Percentiles rank a stretch among this genome's conserved stretches.
These are phyloP conservation scores for Diachasmimorpha longicaudata DNA, from an alignment of 1,140 invertebrate genomes.

Conservation along the genomic window DNA sequence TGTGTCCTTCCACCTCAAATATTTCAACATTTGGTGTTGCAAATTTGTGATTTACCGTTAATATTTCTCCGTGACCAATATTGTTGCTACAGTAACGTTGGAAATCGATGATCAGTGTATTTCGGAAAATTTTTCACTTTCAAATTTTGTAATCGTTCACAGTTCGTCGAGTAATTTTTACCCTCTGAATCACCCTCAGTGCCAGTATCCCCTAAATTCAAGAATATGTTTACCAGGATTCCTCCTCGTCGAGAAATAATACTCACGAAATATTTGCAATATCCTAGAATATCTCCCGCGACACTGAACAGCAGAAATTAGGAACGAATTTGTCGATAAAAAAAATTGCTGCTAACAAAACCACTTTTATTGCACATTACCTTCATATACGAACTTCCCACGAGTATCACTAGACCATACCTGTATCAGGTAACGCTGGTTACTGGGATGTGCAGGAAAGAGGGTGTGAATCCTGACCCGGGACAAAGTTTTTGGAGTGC, in stretches of 20 bases:
- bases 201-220: no score
- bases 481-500: constrained; percentile 20
- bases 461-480: constrained; percentile 7
- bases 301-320: no score
- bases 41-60: background rate
- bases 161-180: no score
- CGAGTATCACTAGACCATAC: background rate
- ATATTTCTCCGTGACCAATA: background rate
- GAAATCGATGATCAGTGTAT: no score
- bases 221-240: no score
- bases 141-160: no score
- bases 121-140: no score
- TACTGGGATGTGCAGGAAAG: constrained; percentile 1
- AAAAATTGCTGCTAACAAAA: background rate
- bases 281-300: no score
- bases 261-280: no score
- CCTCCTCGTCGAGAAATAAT: no score
- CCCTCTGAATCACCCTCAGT: no score
- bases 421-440: background rate
- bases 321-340: no score
- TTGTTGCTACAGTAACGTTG: background rate
- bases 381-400: background rate
- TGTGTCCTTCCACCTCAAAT: background rate
- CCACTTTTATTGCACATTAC: background rate
- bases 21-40: background rate